Conservation (phyloP, 2,888 invertebrate species). For the Calameuta filiformis region DNA sequence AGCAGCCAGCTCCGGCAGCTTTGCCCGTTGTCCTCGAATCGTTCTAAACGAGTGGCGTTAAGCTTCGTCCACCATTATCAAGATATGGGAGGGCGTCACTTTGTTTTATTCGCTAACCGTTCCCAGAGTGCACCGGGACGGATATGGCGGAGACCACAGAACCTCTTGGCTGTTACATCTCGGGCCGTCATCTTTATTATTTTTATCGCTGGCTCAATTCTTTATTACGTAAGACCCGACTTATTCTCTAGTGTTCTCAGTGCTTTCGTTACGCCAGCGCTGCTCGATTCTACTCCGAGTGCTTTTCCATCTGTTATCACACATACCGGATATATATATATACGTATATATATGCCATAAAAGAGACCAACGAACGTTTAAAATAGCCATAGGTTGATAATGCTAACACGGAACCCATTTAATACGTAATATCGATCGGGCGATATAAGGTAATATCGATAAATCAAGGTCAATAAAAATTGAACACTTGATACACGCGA, state of each 20-base stretch:
- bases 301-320: neutral
- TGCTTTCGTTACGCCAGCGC: neutral
- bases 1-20: neutral
- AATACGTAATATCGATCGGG: neutral
- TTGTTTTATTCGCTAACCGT: neutral
- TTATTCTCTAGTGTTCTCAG: neutral
- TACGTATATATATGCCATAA: no score
- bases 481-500: neutral
- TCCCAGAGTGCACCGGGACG: neutral
- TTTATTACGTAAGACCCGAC: no score
- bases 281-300: neutral
- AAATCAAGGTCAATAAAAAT: neutral
- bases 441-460: neutral
- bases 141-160: constrained; percentile 18
- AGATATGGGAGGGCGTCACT: neutral
- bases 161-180: constrained; percentile 9
- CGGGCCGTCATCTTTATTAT: constrained; percentile 36
- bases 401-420: neutral
- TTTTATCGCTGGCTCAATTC: constrained; percentile 23
- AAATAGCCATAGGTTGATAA: neutral
- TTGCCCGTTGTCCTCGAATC: neutral
- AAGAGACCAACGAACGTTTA: neutral
- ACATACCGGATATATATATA: neutral
- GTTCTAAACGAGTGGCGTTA: neutral
- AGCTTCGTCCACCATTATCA: neutral